Evolutionary conservation across 2,888 invertebrate genomes (phyloP).

Genomic region (Lymantria dispar): DNA sequence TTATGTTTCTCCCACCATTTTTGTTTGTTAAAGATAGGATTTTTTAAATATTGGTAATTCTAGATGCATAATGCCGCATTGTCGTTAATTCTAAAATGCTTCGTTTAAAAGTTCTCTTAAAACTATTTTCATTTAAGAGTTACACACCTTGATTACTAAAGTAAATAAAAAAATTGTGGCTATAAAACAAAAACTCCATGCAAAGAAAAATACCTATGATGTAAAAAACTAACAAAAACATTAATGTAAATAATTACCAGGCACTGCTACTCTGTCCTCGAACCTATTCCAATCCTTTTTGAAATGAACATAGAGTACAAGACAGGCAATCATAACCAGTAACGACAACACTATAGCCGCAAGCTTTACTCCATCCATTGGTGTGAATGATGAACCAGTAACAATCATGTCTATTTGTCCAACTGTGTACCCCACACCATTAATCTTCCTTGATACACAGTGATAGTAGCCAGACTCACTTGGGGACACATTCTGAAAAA

Average conservation of each 20-base stretch:
- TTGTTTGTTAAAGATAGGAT: no score
- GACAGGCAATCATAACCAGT: constrained; percentile 67
- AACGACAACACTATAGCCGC: constrained; percentile 71
- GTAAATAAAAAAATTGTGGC: no score
- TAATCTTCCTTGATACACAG: constrained; percentile 84
- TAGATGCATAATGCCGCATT: no score
- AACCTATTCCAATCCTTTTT: constrained; percentile 70
- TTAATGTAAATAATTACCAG: constrained; percentile 46
- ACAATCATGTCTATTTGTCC: constrained; percentile 84
- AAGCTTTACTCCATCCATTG: constrained; percentile 72
- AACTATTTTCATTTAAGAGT: no score
- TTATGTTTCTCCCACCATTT: no score
- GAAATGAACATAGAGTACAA: constrained; percentile 66
- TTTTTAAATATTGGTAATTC: no score
- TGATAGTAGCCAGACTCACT: constrained; percentile 85
- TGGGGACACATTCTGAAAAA: constrained; percentile 82
- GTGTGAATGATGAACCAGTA: constrained; percentile 62
- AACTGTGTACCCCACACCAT: constrained; percentile 74
- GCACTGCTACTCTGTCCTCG: constrained; percentile 59
- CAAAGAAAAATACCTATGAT: no score
- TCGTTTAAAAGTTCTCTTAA: no score
- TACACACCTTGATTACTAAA: no score
- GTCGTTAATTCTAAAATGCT: no score
- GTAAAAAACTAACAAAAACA: neutral
- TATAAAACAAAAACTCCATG: neutral